Evolutionary conservation across 2,113 vertebrate genomes (phyloP).

Genomic region (Lasiurus borealis): DNA sequence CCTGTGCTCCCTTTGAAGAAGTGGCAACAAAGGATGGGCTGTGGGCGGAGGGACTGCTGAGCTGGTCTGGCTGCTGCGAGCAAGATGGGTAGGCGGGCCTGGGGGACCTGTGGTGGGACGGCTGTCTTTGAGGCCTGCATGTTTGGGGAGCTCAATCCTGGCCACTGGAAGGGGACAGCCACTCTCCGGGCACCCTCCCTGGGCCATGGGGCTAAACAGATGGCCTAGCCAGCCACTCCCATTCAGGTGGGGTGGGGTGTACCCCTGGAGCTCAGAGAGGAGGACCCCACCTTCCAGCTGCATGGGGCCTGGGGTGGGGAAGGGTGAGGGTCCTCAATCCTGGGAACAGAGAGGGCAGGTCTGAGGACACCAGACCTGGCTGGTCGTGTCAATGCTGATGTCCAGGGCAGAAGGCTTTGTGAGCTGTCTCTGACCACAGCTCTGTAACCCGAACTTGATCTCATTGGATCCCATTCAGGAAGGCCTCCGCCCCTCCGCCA

Average conservation of each 20-base stretch:
- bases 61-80: no score
- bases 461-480: fast-evolving
- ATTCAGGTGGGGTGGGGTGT: not conserved
- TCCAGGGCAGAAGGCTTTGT: not conserved
- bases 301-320: not conserved
- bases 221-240: fast-evolving
- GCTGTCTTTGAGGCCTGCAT: not conserved
- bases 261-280: not conserved
- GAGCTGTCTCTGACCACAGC: not conserved
- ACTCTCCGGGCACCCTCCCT: fast-evolving
- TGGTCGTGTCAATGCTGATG: fast-evolving
- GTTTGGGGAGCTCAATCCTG: not conserved
- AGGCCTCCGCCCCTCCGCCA: fast-evolving
- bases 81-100: not conserved
- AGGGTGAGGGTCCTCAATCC: not conserved
- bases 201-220: not conserved
- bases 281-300: not conserved
- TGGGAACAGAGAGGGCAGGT: not conserved
- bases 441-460: not conserved
- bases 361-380: not conserved
- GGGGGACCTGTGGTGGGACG: fast-evolving
- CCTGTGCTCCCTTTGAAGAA: not conserved
- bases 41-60: not conserved
- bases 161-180: not conserved
- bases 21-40: not conserved